These are phyloP conservation scores for Entomyzon cyanotis DNA, from an alignment of 2,113 vertebrate species.

Conservation along the genomic window DNA sequence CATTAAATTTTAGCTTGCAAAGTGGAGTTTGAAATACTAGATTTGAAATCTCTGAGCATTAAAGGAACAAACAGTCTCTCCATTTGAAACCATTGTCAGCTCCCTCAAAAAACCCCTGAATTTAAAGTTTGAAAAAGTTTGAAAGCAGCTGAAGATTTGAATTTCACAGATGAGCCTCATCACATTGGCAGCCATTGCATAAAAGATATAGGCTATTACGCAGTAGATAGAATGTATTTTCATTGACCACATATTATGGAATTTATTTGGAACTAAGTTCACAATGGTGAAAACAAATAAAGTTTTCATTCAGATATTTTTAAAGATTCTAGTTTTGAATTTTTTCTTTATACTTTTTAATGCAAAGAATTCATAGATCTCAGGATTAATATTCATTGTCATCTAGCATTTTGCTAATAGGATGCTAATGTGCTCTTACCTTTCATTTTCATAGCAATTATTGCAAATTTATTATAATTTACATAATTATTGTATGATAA, in stretches of 20 bases:
- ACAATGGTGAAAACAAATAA: neutral
- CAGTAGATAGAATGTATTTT: neutral
- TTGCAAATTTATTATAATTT: constrained; percentile 45
- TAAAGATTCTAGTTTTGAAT: neutral
- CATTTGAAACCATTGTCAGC: neutral
- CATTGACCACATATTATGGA: neutral
- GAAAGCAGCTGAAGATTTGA: neutral
- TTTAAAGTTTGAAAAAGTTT: neutral
- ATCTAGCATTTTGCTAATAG: constrained; percentile 1
- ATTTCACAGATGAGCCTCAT: neutral
- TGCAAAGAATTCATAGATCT: constrained; percentile 7
- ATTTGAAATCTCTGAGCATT: neutral
- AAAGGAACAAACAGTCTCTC: neutral
- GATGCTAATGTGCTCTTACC: constrained; percentile 33
- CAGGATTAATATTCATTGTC: neutral
- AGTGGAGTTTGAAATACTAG: neutral
- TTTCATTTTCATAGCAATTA: constrained; percentile 45
- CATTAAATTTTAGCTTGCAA: neutral
- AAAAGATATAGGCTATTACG: neutral
- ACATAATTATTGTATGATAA: constrained; percentile 49
- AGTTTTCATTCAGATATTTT: neutral
- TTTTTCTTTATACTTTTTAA: neutral
- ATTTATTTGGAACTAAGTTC: neutral
- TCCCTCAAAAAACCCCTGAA: neutral
- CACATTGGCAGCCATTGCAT: neutral